phyloP scores from a whole-genome alignment of 2,113 vertebrate species.

The Charina bottae region DNA sequence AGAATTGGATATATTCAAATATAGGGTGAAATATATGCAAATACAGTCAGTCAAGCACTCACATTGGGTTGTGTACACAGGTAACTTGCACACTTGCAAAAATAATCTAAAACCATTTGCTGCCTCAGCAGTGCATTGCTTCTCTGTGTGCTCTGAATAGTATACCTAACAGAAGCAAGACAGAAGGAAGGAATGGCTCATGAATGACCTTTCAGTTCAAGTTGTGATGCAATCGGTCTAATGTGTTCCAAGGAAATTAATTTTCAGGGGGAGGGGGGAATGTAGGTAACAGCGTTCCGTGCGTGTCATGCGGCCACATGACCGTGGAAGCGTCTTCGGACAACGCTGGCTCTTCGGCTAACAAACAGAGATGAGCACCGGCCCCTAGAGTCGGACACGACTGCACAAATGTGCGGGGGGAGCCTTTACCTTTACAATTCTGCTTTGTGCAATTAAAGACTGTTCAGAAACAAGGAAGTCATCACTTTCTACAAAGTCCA shows the following conservation, averaged over 20 bases:
- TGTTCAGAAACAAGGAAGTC: background rate
- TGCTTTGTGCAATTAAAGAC: background rate
- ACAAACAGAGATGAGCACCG: too few species aligned
- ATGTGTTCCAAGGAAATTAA: background rate
- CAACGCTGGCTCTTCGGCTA: too few species aligned
- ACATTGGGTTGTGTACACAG: background rate
- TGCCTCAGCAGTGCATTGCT: background rate
- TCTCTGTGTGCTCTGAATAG: background rate
- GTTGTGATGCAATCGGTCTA: background rate
- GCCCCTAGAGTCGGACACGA: too few species aligned
- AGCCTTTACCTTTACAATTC: too few species aligned
- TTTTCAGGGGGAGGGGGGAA: background rate
- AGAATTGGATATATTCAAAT: background rate
- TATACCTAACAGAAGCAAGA: background rate
- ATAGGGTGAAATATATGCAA: background rate
- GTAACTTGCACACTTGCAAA: background rate
- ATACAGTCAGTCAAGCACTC: background rate
- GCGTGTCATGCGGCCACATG: too few species aligned
- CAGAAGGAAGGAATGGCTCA: background rate
- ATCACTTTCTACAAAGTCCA: background rate
- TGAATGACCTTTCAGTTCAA: background rate
- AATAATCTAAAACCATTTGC: background rate
- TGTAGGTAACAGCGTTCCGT: too few species aligned
- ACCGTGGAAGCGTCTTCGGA: too few species aligned
- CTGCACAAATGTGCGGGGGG: too few species aligned